Conservation (phyloP, 2,888 invertebrate genomes). For the Cylindroiulus punctatus region DNA sequence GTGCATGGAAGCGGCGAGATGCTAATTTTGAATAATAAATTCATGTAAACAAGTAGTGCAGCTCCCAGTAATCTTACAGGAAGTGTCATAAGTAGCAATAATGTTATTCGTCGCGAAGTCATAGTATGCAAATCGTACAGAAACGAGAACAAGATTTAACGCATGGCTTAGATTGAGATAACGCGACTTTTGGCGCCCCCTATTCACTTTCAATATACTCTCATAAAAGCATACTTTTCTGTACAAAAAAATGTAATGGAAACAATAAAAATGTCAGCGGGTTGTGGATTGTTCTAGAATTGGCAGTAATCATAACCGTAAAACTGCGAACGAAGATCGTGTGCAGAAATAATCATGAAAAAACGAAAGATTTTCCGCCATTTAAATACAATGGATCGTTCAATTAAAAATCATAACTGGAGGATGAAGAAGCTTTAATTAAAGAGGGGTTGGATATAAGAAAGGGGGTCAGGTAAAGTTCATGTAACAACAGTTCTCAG, state of each 20-base stretch:
- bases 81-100: background rate
- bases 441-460: background rate
- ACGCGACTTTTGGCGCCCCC: background rate
- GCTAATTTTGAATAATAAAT: background rate
- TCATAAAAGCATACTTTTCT: background rate
- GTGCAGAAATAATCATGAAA: background rate
- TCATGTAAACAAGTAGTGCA: background rate
- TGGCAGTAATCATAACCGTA: background rate
- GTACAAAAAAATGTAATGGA: background rate
- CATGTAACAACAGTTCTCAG: background rate
- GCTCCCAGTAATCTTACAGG: background rate
- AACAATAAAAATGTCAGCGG: background rate
- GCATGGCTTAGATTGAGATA: background rate
- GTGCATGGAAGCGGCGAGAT: background rate
- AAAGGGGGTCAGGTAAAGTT: background rate
- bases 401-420: background rate
- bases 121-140: background rate
- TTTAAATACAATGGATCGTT: slow-evolving; percentile 24
- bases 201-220: too few species aligned
- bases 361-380: background rate
- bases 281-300: background rate
- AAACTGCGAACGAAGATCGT: background rate
- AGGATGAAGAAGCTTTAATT: background rate
- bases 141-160: background rate
- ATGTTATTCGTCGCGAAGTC: too few species aligned